phyloP scores from a whole-genome alignment of 2,113 vertebrate species.

The Paedocypris sp. region DNA sequence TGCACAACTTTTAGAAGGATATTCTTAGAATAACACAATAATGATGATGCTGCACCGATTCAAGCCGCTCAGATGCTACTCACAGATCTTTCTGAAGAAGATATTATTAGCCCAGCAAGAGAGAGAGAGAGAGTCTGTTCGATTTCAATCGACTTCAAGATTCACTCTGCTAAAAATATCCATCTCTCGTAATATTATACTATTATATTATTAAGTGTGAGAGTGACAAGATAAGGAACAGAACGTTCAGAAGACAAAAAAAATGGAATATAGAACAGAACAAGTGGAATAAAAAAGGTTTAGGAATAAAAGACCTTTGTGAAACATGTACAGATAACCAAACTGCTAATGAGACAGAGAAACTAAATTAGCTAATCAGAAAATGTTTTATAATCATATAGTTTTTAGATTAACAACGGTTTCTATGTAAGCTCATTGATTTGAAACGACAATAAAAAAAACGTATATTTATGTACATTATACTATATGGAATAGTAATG shows the following conservation, averaged over 20 bases:
- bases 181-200: too few relatives aligned
- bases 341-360: not conserved
- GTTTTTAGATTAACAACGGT: too few relatives aligned
- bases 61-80: constrained; percentile 43
- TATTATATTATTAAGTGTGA: too few relatives aligned
- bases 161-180: constrained; percentile 60
- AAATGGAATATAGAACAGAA: constrained; percentile 30
- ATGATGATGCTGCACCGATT: constrained; percentile 25
- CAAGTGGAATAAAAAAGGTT: constrained; percentile 9
- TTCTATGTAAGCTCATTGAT: too few relatives aligned
- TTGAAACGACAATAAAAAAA: too few relatives aligned
- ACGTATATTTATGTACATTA: too few relatives aligned
- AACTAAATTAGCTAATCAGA: not conserved
- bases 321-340: not conserved
- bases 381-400: not conserved
- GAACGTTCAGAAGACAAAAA: constrained; percentile 18
- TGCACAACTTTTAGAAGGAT: constrained; percentile 21
- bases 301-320: constrained; percentile 26
- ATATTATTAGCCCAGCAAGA: constrained; percentile 49
- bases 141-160: constrained; percentile 42
- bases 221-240: constrained; percentile 5
- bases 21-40: constrained; percentile 38
- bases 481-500: too few relatives aligned
- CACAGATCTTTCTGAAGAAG: constrained; percentile 42
- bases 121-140: constrained; percentile 38